phyloP scores from a whole-genome alignment of 2,888 invertebrate species.

The Deilephila elpenor region DNA sequence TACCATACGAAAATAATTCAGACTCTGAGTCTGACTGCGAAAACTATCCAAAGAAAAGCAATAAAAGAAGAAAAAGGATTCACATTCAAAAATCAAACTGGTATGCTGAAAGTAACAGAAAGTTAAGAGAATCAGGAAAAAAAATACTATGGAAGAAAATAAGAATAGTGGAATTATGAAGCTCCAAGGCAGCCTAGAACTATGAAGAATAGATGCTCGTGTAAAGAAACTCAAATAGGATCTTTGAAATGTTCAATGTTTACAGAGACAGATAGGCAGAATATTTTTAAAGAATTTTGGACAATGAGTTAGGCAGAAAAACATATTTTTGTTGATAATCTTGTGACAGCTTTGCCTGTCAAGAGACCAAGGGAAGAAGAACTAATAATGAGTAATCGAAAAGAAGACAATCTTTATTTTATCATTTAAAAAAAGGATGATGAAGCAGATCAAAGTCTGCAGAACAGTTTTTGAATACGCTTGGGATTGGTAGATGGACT shows the following conservation, averaged over 20 bases:
- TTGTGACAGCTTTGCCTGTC: no score
- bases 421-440: no score
- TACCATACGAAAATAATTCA: conserved; percentile 36
- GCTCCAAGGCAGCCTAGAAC: conserved; percentile 29
- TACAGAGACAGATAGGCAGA: no score
- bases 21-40: conserved; percentile 30
- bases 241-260: conserved; percentile 27
- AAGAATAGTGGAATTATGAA: conserved; percentile 34
- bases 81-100: conserved; percentile 32
- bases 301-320: no score
- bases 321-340: no score
- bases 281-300: no score
- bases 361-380: no score
- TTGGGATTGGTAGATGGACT: conserved; percentile 29
- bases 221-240: conserved; percentile 24
- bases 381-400: no score
- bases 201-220: conserved; percentile 33
- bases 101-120: conserved; percentile 34
- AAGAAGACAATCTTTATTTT: no score
- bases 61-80: conserved; percentile 27
- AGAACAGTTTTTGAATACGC: conserved; percentile 35
- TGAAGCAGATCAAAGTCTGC: no score
- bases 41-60: conserved; percentile 30
- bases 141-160: conserved; percentile 35
- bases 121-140: conserved; percentile 29